Evolutionary conservation across 2,888 invertebrate species (phyloP), one percentile per base, ranked within the genome.

Genomic region (Andrena bucephala): DNA sequence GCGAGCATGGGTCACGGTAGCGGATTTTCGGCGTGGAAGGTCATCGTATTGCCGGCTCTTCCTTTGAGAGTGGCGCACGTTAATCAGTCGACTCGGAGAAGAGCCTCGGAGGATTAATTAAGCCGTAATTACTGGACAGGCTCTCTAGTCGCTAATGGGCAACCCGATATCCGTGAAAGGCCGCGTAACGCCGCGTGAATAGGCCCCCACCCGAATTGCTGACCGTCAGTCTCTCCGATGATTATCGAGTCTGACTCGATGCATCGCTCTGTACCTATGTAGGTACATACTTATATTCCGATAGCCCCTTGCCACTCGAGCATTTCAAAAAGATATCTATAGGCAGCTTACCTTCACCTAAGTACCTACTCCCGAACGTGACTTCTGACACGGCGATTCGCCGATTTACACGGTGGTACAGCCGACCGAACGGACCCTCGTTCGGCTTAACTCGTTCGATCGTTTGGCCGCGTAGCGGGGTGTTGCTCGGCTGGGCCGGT

Each of bases 121-220:
- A 92, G 92, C 93, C 89, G 91, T 93, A 93, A 93, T 93, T 93
- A 93, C 92, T 90, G 92, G 92, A 91, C 92, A 92, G 92, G 91
- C 91, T 91, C 90, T 91, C 89, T 90, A 87, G 90, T 89, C 89
- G 90, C 92, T 93, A 93, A 93, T 93, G 93, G 92, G 93, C 92
- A 93, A 93, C 92, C 91, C 89, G 93, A 93, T 93, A 93, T 91
- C 92, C 91, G 90, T 93, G 92, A 93, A 93, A 92, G 92, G 92
- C 91, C 91, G 90, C 84, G 88, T 81, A 90, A 89, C 82, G 82
- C 84, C 82, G 84, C 81, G 87, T 88, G 87, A 89, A 88, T 87
- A 84, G 87, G 77, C 79, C 75, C 72, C 82, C 76, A 79, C 72
- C 83, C 76, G 81, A 80, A 77, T 77, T 75, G 82, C 86, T 87